Base-by-base conservation (phyloP, 1,140 invertebrate genomes). In the Drosophila ananassae region DNA sequence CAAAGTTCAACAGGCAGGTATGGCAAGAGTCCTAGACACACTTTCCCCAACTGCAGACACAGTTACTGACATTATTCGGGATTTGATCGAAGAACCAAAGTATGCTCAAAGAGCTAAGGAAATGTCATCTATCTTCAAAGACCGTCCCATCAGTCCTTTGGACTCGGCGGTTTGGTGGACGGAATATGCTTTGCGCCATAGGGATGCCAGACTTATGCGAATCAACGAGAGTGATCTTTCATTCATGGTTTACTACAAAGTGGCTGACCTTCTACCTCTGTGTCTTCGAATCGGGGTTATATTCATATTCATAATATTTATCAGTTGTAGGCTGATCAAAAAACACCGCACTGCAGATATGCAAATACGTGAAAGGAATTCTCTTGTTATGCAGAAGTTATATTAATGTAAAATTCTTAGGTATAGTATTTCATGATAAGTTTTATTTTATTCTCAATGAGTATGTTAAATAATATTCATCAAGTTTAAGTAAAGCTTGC, bases 81-180 rank as follows among this genome's bases (percentile, higher is more conserved):
- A 77, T 3, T 24, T 79, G 2, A 13, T 81, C 3, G 41, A 54
- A 3, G 53, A 73, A 12, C 60, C 77, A 2, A 7, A 3, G 0
- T 79, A 79, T 12, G 21, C 48, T 0, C 7, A 5, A 1, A 60
- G 39, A 1, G 77, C 76, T 3, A 56, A 52, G 3, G 24, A 92
- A 89, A 61, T 94, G 8, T 94, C 94, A 0, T 55, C 64, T 39
- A 77, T 90, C 13, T 94, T 94, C 68, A 90, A 78, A 50, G 94
- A 95, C 73, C 90, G 93, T 28, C 94, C 94, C 0, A 64, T 92
- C 50, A 81, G 89, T 4, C 92, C 94, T 0, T 54, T 94, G 57
- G 93, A 94, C 4, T 93, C 91, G 2, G 93, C 94, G 1, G 90
- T 94, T 9, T 95, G 93, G 87, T 95, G 94, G 94, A 92, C 93